These are phyloP conservation scores for Pseudolaguvia tuberculata DNA, from an alignment of 2,113 vertebrate genomes.

Conservation along the genomic window DNA sequence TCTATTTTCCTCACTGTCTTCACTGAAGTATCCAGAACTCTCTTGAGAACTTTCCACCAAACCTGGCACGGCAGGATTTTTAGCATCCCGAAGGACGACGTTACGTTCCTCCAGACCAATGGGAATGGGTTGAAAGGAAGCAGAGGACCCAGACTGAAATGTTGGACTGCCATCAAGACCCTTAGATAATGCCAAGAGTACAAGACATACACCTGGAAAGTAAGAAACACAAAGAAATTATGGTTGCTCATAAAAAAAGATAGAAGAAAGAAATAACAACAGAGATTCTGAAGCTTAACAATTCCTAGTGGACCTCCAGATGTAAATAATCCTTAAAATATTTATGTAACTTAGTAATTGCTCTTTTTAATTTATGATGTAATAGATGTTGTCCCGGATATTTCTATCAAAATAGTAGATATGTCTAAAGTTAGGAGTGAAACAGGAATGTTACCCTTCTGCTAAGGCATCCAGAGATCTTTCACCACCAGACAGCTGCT, in stretches of 20 bases:
- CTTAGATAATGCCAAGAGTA: slow-evolving; percentile 55
- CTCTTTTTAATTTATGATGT: neutral
- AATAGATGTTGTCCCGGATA: neutral
- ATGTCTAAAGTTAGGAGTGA: neutral
- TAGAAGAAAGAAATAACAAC: neutral
- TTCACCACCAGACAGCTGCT: neutral
- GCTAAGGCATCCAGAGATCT: neutral
- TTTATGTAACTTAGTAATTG: neutral
- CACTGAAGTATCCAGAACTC: slow-evolving; percentile 79
- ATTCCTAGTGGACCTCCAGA: neutral
- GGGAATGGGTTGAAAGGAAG: slow-evolving; percentile 60
- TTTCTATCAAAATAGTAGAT: too few species aligned
- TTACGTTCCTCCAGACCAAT: slow-evolving; percentile 56
- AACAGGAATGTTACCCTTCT: neutral
- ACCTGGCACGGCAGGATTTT: slow-evolving; percentile 52
- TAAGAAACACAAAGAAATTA: neutral
- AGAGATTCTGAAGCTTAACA: neutral
- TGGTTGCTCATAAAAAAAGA: neutral
- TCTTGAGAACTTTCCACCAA: slow-evolving; percentile 70
- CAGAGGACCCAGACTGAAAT: slow-evolving; percentile 65
- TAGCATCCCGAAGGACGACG: slow-evolving; percentile 38
- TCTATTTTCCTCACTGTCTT: slow-evolving; percentile 80
- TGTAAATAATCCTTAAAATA: neutral
- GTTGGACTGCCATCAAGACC: slow-evolving; percentile 45
- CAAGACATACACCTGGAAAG: slow-evolving; percentile 36